Conservation (phyloP, 2,113 vertebrate species). For the Oreocharis arfaki region DNA sequence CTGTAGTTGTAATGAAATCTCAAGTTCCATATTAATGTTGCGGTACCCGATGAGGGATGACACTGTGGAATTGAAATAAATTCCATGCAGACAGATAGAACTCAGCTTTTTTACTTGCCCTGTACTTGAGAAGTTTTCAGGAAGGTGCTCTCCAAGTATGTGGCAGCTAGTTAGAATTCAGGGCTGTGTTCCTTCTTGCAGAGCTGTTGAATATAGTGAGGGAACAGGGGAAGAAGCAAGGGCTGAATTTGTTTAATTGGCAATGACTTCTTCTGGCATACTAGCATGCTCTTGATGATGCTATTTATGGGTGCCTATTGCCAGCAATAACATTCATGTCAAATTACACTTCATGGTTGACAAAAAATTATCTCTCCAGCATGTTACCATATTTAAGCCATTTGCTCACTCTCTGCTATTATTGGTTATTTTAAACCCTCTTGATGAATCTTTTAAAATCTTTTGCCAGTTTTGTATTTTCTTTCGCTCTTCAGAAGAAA, state of each 20-base stretch:
- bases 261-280: constrained; percentile 15
- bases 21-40: not conserved
- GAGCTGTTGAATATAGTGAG: not conserved
- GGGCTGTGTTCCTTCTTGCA: not conserved
- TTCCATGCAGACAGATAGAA: not conserved
- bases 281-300: not conserved
- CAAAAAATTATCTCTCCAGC: constrained; percentile 53
- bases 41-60: rapidly evolving
- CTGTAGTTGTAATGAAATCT: not conserved
- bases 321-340: constrained; percentile 63
- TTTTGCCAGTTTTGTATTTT: not conserved
- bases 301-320: not conserved
- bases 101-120: not conserved
- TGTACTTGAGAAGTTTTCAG: not conserved
- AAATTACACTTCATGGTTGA: constrained; percentile 26
- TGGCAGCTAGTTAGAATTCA: not conserved
- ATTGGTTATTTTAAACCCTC: constrained; percentile 11
- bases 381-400: not conserved
- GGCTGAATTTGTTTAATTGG: not conserved
- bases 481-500: not conserved
- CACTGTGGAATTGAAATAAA: not conserved
- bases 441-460: not conserved
- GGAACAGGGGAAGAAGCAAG: not conserved
- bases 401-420: not conserved
- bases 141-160: not conserved